Evolutionary conservation across 2,113 vertebrate genomes (phyloP).

Genomic region (Barnardius zonarius): DNA sequence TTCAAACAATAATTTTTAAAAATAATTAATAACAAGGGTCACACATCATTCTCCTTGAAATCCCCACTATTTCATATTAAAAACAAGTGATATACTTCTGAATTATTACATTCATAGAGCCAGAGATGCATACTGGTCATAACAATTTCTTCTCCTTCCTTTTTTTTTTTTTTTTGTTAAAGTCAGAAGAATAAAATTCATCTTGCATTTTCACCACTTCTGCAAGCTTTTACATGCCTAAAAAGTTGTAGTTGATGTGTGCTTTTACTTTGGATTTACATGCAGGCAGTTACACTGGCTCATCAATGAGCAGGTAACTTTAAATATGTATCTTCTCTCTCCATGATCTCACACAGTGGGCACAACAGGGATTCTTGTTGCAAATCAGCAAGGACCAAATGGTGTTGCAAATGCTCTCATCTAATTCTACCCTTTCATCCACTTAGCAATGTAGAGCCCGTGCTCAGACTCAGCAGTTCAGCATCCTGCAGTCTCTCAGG

Average conservation of each 20-base stretch:
- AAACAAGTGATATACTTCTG: not conserved
- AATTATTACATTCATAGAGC: slow-evolving; percentile 1
- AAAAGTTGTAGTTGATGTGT: not conserved
- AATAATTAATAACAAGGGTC: not conserved
- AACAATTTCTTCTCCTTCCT: not conserved
- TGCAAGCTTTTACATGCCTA: not conserved
- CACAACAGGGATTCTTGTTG: slow-evolving; percentile 69
- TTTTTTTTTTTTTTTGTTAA: not conserved
- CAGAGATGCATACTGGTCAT: not conserved
- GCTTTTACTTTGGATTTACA: slow-evolving; percentile 16
- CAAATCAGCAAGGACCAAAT: slow-evolving; percentile 74
- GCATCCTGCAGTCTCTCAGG: slow-evolving; percentile 62
- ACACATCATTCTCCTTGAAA: slow-evolving; percentile 1
- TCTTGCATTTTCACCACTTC: not conserved
- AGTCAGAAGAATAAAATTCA: not conserved
- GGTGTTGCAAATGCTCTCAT: slow-evolving; percentile 79
- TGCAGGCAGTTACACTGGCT: not conserved
- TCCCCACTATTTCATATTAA: not conserved
- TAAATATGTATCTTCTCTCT: slow-evolving; percentile 44
- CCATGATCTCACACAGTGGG: slow-evolving; percentile 55
- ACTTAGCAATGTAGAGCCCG: slow-evolving; percentile 73
- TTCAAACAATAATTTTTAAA: not conserved
- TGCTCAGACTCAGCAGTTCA: slow-evolving; percentile 61
- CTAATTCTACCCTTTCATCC: slow-evolving; percentile 80
- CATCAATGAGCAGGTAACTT: slow-evolving; percentile 35